Base-by-base conservation (phyloP, 2,797 vertebrate species). In the Syngnathus acus region DNA sequence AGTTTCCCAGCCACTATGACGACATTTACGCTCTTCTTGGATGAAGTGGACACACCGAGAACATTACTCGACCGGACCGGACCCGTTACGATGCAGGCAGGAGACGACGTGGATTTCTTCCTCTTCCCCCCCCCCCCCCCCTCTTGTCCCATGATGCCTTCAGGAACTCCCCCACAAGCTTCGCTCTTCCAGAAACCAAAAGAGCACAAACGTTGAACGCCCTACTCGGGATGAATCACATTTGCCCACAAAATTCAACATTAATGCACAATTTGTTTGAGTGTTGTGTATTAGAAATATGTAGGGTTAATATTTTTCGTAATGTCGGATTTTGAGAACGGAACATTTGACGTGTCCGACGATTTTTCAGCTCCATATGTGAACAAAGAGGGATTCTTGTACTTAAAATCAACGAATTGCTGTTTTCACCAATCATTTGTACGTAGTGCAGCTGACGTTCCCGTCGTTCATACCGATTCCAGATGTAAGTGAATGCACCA, bases 41-140 rank as follows among this genome's bases (percentile, higher is more conserved):
- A 53, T 76, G 39, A 70, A 65, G 48, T 72, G 48, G 32, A 68
- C 9, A 70, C 84, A 84, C 80, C 70, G 71, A 77, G 62, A 60
- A 74, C 71, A 60, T 68, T 62, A 45, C 60, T 43, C 59, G 59
- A 61, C 23, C 53, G 61, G 67, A 48, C 64, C 38, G 65, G 74
- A 74, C 50, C 71, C 43, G 50, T 68, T 74, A 71, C 71, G 73
- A 82, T 75, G 71, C 59, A 38, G 78, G 71, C 59, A 38, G 78
- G 74, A 63, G 65, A 79, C 85, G 75, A 89, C 88, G 86, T 89
- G 84, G 84, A 89, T 85, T 61, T 72, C 82, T 80, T 70, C 60
- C 60, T 62, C 40, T 45, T 45, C 45, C 43, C 43, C 23, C 14
- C n/a, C n/a, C n/a, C n/a, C 71, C 19, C 72, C 69, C 66, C 78